Percentiles rank a stretch among this genome's conserved stretches.
Conservation (phyloP, 2,888 invertebrate species). For the Nymphalis c-album region DNA sequence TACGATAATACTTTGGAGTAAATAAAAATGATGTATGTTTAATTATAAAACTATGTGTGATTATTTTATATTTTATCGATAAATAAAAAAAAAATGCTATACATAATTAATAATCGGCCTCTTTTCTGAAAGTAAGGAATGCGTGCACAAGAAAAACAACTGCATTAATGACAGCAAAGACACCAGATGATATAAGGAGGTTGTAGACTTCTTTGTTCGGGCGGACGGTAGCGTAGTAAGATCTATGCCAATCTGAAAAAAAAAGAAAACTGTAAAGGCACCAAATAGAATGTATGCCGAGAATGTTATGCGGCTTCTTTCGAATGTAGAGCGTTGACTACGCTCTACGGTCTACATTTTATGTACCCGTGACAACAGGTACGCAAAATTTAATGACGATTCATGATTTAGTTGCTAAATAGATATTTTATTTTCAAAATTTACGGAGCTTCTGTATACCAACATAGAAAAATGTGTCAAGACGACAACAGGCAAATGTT, state of each 20-base stretch:
- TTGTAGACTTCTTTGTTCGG: conserved; percentile 86
- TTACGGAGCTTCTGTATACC: too few relatives aligned
- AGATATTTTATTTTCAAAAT: too few relatives aligned
- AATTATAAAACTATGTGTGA: conserved; percentile 12
- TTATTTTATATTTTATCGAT: conserved; percentile 9
- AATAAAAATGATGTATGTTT: conserved; percentile 44
- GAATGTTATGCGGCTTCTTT: too few relatives aligned
- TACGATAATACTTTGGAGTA: conserved; percentile 45
- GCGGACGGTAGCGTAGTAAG: conserved; percentile 77
- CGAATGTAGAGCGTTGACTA: too few relatives aligned
- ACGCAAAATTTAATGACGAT: too few relatives aligned
- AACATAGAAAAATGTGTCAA: too few relatives aligned
- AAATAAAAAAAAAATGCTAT: neutral
- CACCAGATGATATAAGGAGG: conserved; percentile 84
- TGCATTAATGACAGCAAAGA: conserved; percentile 83
- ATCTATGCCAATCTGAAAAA: conserved; percentile 74
- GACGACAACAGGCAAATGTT: too few relatives aligned
- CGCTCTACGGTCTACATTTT: too few relatives aligned
- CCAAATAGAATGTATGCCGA: too few relatives aligned
- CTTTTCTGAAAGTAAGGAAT: conserved; percentile 81
- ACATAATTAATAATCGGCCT: conserved; percentile 70
- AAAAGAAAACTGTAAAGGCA: conserved; percentile 19
- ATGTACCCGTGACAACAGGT: too few relatives aligned
- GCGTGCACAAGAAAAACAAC: conserved; percentile 83
- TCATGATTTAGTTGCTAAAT: too few relatives aligned